Evolutionary conservation across 2,888 invertebrate genomes (phyloP).

Genomic region (Alloplasta piceator): DNA sequence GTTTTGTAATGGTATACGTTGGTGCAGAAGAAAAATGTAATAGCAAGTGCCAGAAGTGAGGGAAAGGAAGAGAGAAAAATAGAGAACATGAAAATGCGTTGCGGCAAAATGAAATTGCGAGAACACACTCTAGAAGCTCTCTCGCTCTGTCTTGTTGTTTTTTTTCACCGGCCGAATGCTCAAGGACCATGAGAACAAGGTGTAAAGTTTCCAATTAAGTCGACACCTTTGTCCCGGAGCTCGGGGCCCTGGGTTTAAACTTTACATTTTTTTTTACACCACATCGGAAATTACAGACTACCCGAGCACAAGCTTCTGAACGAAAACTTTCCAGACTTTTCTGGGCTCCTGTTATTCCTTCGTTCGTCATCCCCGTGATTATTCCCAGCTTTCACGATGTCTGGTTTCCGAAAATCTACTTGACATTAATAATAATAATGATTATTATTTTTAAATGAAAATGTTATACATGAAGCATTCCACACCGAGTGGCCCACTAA

Average conservation of each 20-base stretch:
- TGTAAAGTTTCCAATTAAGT: constrained; percentile 65
- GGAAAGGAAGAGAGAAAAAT: constrained; percentile 1
- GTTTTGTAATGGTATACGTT: constrained; percentile 46
- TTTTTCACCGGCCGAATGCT: constrained; percentile 41
- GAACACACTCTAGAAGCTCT: constrained; percentile 41
- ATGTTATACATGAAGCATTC: no score
- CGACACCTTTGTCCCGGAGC: constrained; percentile 58
- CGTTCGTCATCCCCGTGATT: constrained; percentile 5
- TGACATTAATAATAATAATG: no score
- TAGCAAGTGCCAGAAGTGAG: constrained; percentile 4
- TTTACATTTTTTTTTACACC: constrained; percentile 37
- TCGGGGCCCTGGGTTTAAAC: constrained; percentile 36
- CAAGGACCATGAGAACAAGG: constrained; percentile 56
- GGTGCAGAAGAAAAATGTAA: constrained; percentile 2
- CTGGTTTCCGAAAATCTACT: no score
- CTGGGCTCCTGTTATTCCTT: constrained; percentile 38
- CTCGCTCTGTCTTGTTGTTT: neutral
- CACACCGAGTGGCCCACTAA: no score
- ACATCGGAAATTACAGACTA: constrained; percentile 57
- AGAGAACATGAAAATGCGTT: constrained; percentile 49
- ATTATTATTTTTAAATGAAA: no score
- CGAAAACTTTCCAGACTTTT: constrained; percentile 43
- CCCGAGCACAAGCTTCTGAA: constrained; percentile 29
- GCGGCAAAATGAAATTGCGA: constrained; percentile 60
- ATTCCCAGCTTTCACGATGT: neutral